Conservation (phyloP, 1,140 invertebrate species). For the Drosophila nebulosa region DNA sequence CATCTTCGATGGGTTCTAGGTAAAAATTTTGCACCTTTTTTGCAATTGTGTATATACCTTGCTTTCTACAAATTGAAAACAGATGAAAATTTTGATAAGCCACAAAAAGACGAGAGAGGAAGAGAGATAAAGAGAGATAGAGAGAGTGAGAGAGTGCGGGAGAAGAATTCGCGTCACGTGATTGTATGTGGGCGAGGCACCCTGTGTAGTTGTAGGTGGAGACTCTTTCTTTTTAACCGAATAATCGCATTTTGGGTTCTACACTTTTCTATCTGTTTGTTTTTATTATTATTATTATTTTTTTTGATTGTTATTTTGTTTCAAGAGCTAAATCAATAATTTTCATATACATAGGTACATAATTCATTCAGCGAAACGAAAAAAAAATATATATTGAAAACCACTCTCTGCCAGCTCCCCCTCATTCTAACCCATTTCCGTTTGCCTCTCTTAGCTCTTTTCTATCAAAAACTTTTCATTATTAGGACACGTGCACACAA, state of each 20-base stretch:
- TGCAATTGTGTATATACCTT: not conserved
- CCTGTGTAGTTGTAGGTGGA: not conserved
- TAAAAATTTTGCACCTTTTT: not conserved
- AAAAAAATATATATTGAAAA: not conserved
- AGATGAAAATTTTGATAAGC: not conserved
- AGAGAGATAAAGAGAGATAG: not conserved
- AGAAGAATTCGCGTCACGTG: not conserved
- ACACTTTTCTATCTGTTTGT: not conserved
- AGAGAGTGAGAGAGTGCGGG: not conserved
- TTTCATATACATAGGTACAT: no score
- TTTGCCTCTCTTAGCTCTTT: not conserved
- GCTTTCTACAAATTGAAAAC: not conserved
- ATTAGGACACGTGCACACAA: not conserved
- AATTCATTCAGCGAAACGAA: not conserved
- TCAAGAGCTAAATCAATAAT: not conserved
- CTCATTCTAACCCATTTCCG: not conserved
- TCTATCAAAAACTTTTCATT: not conserved
- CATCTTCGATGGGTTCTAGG: no score
- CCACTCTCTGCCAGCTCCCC: not conserved
- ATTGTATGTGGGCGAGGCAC: not conserved
- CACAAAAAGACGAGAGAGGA: not conserved
- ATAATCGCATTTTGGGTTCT: not conserved
- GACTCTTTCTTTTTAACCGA: not conserved
- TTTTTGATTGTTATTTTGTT: not conserved
- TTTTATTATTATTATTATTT: not conserved